These are phyloP conservation scores for Perizoma flavofasciatum DNA, from an alignment of 2,888 invertebrate species.

Conservation along the genomic window DNA sequence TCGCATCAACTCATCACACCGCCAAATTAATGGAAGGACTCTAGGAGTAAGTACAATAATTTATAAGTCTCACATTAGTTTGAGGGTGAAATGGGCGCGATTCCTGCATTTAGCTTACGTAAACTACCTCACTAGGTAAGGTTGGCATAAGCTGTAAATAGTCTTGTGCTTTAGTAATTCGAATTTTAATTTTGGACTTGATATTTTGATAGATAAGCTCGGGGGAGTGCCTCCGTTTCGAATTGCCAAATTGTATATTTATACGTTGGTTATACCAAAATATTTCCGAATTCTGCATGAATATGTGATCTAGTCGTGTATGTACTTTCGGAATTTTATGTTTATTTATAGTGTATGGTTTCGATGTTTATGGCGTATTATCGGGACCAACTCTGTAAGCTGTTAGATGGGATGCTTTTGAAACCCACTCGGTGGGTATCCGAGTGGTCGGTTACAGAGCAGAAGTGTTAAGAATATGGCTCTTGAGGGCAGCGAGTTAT, in stretches of 20 bases:
- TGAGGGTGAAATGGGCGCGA: constrained; percentile 35
- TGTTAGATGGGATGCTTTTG: constrained; percentile 56
- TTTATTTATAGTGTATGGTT: constrained; percentile 77
- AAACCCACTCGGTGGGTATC: constrained; percentile 47
- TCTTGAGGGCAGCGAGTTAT: constrained; percentile 74
- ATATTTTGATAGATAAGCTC: constrained; percentile 56
- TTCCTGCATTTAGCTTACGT: constrained; percentile 75
- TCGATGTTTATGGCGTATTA: constrained; percentile 71
- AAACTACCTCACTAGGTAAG: constrained; percentile 82
- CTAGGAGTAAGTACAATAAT: constrained; percentile 39
- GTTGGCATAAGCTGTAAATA: constrained; percentile 77
- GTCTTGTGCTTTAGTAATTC: constrained; percentile 67
- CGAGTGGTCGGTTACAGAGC: constrained; percentile 55
- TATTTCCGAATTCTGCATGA: constrained; percentile 83
- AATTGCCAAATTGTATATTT: constrained; percentile 80
- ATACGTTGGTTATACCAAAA: constrained; percentile 79
- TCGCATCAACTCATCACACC: constrained; percentile 29
- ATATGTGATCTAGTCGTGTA: constrained; percentile 83
- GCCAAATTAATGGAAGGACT: constrained; percentile 27
- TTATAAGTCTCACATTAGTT: constrained; percentile 32
- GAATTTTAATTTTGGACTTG: constrained; percentile 59
- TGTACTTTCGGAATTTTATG: constrained; percentile 82
- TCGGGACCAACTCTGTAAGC: constrained; percentile 81
- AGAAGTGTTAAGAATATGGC: constrained; percentile 59
- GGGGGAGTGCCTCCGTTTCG: constrained; percentile 54